Percentiles rank a stretch among this genome's conserved stretches.
These are phyloP conservation scores for Erpornis zantholeuca DNA, from an alignment of 2,113 vertebrate genomes.

Conservation along the genomic window DNA sequence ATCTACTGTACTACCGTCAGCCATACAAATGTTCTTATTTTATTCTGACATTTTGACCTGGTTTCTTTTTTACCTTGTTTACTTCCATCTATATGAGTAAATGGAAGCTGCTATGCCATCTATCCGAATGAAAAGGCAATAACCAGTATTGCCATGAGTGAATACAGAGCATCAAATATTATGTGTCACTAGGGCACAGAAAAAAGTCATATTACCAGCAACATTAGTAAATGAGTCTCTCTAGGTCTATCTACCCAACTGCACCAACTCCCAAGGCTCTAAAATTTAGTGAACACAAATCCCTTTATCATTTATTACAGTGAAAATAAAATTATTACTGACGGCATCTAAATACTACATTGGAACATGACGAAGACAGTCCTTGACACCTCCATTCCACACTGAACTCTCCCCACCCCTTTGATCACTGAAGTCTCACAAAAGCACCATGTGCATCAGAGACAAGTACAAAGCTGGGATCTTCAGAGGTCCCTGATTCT, in stretches of 20 bases:
- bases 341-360: not conserved
- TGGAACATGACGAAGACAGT: not conserved
- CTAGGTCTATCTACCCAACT: not conserved
- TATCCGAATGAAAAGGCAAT: constrained; percentile 46
- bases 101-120: constrained; percentile 53
- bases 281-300: constrained; percentile 15
- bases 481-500: not conserved
- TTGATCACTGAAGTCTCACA: not conserved
- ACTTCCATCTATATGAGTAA: constrained; percentile 36
- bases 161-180: constrained; percentile 23
- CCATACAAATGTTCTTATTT: constrained; percentile 50
- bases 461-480: not conserved
- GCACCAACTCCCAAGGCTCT: not conserved
- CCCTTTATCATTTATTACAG: not conserved
- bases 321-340: not conserved
- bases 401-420: not conserved
- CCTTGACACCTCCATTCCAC: not conserved
- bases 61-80: constrained; percentile 62
- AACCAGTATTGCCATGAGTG: constrained; percentile 36
- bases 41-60: constrained; percentile 60
- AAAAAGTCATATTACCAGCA: not conserved
- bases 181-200: constrained; percentile 2
- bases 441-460: not conserved
- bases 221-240: constrained; percentile 13
- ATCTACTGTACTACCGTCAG: not conserved